phyloP scores from a whole-genome alignment of 2,888 invertebrate genomes.

The Heterodera filipjevi region DNA sequence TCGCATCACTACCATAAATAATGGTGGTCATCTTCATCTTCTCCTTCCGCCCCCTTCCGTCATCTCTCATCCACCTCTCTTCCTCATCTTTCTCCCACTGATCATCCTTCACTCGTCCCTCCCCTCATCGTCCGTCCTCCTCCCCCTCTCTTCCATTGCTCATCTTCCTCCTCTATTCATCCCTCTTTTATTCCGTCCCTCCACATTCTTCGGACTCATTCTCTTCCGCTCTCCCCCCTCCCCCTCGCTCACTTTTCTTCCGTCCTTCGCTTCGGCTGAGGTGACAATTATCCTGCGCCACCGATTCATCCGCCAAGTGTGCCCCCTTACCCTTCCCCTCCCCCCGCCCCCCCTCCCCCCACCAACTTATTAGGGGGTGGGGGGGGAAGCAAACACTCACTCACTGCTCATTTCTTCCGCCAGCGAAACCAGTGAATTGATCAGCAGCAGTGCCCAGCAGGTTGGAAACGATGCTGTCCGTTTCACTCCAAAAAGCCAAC shows the following conservation, averaged over 20 bases:
- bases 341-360: not conserved
- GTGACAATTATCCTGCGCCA: not conserved
- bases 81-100: too few relatives aligned
- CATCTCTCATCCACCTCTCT: too few relatives aligned
- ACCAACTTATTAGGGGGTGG: not conserved
- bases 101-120: not conserved
- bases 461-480: not conserved
- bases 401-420: not conserved
- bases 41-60: too few relatives aligned
- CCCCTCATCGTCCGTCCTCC: not conserved
- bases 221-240: not conserved
- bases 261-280: not conserved
- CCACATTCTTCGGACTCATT: not conserved
- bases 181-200: too few relatives aligned
- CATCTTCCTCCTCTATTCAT: not conserved
- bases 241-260: not conserved
- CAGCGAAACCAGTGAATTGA: not conserved
- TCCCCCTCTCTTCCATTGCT: not conserved
- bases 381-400: not conserved
- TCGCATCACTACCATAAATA: too few relatives aligned
- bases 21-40: too few relatives aligned
- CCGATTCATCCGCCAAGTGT: constrained; percentile 1
- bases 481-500: not conserved
- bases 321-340: too few relatives aligned
- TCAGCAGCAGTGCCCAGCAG: not conserved